phyloP scores from a whole-genome alignment of 2,797 vertebrate species.

The Danio tinwini region DNA sequence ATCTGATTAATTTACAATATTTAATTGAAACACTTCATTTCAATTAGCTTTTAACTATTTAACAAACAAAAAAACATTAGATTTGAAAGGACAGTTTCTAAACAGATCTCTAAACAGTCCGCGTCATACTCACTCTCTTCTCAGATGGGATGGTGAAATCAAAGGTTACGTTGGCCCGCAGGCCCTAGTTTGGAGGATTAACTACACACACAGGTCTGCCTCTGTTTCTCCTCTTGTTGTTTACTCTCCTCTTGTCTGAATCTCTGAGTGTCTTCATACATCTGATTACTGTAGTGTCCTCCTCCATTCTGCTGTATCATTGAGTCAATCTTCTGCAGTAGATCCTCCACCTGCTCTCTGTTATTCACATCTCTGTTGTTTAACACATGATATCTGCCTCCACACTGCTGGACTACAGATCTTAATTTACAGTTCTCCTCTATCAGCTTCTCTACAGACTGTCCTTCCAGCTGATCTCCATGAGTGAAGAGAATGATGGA shows the following conservation, averaged over 20 bases:
- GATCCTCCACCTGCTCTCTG: conserved; percentile 36
- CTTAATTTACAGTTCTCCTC: neutral
- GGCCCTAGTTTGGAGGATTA: too few relatives aligned
- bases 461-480: neutral
- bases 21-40: too few relatives aligned
- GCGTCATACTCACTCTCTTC: too few relatives aligned
- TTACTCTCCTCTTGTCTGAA: neutral
- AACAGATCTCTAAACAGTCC: too few relatives aligned
- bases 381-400: neutral
- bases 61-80: too few relatives aligned
- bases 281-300: conserved; percentile 32
- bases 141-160: too few relatives aligned
- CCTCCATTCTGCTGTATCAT: conserved; percentile 42
- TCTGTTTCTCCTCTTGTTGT: conserved; percentile 5
- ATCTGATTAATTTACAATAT: too few relatives aligned
- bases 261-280: conserved; percentile 30
- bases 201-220: too few relatives aligned
- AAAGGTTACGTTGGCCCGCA: too few relatives aligned
- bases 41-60: too few relatives aligned
- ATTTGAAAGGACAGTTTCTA: too few relatives aligned
- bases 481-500: conserved; percentile 32
- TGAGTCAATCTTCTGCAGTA: conserved; percentile 50
- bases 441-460: neutral
- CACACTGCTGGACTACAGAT: conserved; percentile 10
- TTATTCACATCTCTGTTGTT: conserved; percentile 14